phyloP scores from a whole-genome alignment of 2,113 vertebrate species.

The Diadophis punctatus region DNA sequence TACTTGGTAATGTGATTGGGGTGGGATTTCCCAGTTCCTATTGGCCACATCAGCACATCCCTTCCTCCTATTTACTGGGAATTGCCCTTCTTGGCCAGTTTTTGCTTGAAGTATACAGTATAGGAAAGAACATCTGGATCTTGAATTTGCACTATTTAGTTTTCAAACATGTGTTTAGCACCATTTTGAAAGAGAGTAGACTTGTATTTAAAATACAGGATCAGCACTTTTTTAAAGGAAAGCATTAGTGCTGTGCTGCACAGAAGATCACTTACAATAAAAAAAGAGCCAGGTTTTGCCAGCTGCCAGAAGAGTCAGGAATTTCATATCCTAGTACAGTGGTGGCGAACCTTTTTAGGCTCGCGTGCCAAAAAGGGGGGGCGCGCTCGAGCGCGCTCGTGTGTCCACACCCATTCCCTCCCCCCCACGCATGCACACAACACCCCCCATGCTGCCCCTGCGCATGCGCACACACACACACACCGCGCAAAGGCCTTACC shows the following conservation, averaged over 20 bases:
- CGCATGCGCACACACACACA: too few species aligned
- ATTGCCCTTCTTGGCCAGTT: neutral
- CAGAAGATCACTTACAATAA: neutral
- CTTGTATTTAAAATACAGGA: neutral
- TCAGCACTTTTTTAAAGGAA: neutral
- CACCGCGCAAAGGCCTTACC: too few species aligned
- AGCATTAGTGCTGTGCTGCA: neutral
- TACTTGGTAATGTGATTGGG: neutral
- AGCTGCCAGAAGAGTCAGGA: neutral
- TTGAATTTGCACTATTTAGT: neutral
- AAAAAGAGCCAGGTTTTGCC: neutral
- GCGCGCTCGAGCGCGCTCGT: too few species aligned
- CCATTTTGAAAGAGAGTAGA: neutral
- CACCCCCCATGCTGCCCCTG: too few species aligned
- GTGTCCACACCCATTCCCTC: too few species aligned
- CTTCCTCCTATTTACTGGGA: neutral
- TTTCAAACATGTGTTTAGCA: neutral
- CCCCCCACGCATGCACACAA: too few species aligned
- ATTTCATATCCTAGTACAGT: too few species aligned
- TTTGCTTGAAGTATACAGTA: neutral
- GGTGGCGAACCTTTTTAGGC: too few species aligned
- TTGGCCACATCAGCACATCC: neutral
- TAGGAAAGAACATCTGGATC: neutral
- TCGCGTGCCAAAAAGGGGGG: too few species aligned
- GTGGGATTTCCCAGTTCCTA: neutral